Evolutionary conservation across 1,140 invertebrate species (phyloP).

Genomic region (Saccostrea glomerata): DNA sequence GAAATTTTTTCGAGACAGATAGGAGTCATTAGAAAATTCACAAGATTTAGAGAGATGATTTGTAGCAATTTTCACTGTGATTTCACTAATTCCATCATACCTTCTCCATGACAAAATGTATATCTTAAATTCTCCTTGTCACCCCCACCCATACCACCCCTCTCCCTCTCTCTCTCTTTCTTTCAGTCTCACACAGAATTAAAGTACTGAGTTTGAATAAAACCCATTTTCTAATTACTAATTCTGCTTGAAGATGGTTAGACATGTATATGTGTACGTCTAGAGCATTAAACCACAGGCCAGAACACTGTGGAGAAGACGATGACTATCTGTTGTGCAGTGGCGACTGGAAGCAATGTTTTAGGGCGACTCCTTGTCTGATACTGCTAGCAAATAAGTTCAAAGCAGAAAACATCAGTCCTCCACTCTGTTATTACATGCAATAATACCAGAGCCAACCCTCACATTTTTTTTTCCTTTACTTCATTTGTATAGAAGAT

Average conservation of each 20-base stretch:
- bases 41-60: neutral
- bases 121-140: too few species aligned
- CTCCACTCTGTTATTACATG: constrained; percentile 19
- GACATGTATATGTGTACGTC: neutral
- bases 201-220: too few species aligned
- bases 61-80: too few species aligned
- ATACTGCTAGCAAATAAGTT: neutral
- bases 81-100: too few species aligned
- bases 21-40: neutral
- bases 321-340: constrained; percentile 32
- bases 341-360: constrained; percentile 13
- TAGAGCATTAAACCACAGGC: neutral
- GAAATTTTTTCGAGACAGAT: constrained; percentile 7
- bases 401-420: constrained; percentile 10
- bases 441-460: constrained; percentile 6
- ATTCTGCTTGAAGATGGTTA: neutral
- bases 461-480: neutral
- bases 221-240: neutral
- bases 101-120: too few species aligned
- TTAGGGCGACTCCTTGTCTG: constrained; percentile 15
- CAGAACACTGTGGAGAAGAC: neutral
- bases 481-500: neutral
- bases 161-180: too few species aligned
- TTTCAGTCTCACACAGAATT: neutral
- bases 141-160: too few species aligned